Evolutionary conservation across 2,113 vertebrate genomes (phyloP), one percentile per base, ranked within the genome.

Genomic region (Aptenodytes patagonicus): DNA sequence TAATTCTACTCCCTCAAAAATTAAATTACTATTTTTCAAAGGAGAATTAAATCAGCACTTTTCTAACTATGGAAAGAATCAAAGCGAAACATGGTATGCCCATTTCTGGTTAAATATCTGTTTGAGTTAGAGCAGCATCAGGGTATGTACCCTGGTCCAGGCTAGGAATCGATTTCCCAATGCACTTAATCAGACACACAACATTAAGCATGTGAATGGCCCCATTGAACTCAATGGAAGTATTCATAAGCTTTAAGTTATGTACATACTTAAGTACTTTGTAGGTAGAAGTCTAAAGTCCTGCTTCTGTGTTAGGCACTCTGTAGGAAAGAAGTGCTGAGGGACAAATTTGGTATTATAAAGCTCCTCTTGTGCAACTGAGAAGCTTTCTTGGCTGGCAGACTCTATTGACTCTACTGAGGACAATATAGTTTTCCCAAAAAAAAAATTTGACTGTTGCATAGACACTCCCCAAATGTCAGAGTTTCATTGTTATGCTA

Each of bases 361-460:
- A 77, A 87, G 21, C 9, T n/a, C 7, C 3, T 49, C 52, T 47
- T 64, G 34, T 29, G 18, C 13, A 57, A 24, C 0, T 38, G 14
- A 85, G 60, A 66, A 47, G 3, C 7, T 42, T 80, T 14, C 10
- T 34, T 80, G 47, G 25, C 15, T 34, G 60, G 8, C 12, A 84
- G 44, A 72, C 5, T 25, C 4, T 46, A 3, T 10, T 55, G 12
- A 60, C 14, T 77, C 16, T 22, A 28, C 13, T n/a, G 17, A 47
- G 15, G 10, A 52, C 26, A 65, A 14, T 5, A 61, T 2, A 3
- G 6, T 19, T 61, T 36, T 25, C 11, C 1, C 1, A 0, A 1
- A 15, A 19, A 66, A 51, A 11, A 10, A 8, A 31, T 24, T 9
- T 55, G 5, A 65, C 24, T 36, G 4, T 38, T 90, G 36, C 24